Conservation (phyloP, 2,113 vertebrate genomes). For the Callipepla squamata region DNA sequence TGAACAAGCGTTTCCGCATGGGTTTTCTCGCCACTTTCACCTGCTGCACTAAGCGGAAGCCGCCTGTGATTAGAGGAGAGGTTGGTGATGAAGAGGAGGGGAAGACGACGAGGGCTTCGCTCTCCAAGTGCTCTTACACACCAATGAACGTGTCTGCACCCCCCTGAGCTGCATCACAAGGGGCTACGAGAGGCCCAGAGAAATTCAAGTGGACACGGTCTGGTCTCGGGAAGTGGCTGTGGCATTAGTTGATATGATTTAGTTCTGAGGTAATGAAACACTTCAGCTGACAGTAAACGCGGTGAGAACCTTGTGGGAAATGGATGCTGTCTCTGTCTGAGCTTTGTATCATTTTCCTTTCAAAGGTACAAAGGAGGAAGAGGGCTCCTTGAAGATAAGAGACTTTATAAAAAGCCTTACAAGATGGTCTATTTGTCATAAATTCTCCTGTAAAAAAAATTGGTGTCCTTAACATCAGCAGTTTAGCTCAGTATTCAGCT, state of each 20-base stretch:
- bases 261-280: neutral
- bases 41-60: constrained; percentile 73
- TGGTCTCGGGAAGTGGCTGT: neutral
- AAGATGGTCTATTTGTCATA: neutral
- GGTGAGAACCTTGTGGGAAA: neutral
- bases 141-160: constrained; percentile 73
- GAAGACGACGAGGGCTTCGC: constrained; percentile 76
- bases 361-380: constrained; percentile 21
- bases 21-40: constrained; percentile 89
- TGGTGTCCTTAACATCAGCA: neutral
- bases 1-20: constrained; percentile 94
- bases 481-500: neutral
- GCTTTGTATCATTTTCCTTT: neutral
- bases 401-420: constrained; percentile 16
- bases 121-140: constrained; percentile 83
- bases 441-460: neutral
- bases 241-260: neutral
- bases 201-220: neutral
- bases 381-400: constrained; percentile 13
- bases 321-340: neutral
- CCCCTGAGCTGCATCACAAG: constrained; percentile 49
- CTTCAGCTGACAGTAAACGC: neutral
- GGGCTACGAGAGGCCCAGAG: neutral
- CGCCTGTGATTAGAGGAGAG: constrained; percentile 18
- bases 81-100: constrained; percentile 80